Evolutionary conservation across 2,888 invertebrate genomes (phyloP).

Genomic region (Empis stercorea): DNA sequence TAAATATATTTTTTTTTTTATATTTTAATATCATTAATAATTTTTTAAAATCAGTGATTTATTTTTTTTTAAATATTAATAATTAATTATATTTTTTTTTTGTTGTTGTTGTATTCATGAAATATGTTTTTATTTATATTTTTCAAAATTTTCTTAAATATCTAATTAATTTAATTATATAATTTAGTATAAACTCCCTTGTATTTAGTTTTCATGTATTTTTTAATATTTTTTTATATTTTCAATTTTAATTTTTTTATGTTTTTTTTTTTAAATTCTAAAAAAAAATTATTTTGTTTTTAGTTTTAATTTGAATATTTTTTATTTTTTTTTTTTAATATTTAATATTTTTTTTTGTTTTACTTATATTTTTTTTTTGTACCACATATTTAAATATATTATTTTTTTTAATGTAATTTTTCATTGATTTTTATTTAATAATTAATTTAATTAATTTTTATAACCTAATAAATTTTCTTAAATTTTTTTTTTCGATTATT

Average conservation of each 20-base stretch:
- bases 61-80: too few species aligned
- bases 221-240: conserved; percentile 18
- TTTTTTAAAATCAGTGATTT: too few species aligned
- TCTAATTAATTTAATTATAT: conserved; percentile 12
- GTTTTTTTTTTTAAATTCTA: not conserved
- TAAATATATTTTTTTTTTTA: too few species aligned
- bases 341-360: not conserved
- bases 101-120: too few species aligned
- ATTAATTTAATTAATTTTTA: conserved; percentile 15
- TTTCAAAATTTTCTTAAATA: conserved; percentile 1
- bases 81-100: too few species aligned
- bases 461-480: too few species aligned
- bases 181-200: conserved; percentile 35
- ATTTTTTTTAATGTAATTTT: not conserved
- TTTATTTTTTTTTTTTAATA: conserved; percentile 9
- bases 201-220: conserved; percentile 35
- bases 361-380: not conserved
- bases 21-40: too few species aligned
- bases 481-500: conserved; percentile 6
- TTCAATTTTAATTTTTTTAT: conserved; percentile 12
- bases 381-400: not conserved
- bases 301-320: conserved; percentile 2
- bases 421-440: not conserved
- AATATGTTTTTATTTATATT: not conserved
- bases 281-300: conserved; percentile 4